phyloP scores from a whole-genome alignment of 2,113 vertebrate genomes.

The Suricata suricatta region DNA sequence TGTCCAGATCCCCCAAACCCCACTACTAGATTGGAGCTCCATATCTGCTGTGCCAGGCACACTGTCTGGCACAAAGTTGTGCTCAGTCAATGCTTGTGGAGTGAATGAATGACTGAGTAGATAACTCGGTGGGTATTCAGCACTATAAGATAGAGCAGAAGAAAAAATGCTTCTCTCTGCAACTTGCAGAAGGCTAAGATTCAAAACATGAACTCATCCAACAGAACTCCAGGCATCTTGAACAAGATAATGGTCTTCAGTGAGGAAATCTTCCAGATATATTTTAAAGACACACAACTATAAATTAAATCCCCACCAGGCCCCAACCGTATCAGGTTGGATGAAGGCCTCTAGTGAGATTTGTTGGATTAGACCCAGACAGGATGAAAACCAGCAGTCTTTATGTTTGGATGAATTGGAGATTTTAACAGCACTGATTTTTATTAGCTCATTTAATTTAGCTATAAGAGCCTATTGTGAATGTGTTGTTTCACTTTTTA shows the following conservation, averaged over 20 bases:
- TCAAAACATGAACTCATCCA: not conserved
- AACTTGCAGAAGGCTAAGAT: not conserved
- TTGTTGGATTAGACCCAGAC: not conserved
- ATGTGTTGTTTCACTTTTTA: not conserved
- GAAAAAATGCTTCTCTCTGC: not conserved
- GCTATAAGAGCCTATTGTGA: not conserved
- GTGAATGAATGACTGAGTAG: not conserved
- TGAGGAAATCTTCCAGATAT: not conserved
- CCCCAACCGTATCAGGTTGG: not conserved
- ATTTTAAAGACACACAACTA: not conserved
- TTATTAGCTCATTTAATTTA: not conserved
- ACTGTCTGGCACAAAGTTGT: not conserved
- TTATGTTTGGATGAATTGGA: not conserved
- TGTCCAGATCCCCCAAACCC: too few species aligned
- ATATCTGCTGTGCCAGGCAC: not conserved
- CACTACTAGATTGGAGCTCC: not conserved
- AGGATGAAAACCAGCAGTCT: not conserved
- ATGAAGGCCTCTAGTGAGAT: not conserved
- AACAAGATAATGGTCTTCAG: not conserved
- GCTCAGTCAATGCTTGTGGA: not conserved
- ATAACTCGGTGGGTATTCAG: not conserved
- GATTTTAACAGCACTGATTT: not conserved
- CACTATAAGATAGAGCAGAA: not conserved
- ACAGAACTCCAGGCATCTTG: not conserved
- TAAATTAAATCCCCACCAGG: not conserved